Percentiles rank a stretch among this genome's conserved stretches.
Evolutionary conservation across 2,888 invertebrate genomes (phyloP).

Genomic region (Leucoma salicis): DNA sequence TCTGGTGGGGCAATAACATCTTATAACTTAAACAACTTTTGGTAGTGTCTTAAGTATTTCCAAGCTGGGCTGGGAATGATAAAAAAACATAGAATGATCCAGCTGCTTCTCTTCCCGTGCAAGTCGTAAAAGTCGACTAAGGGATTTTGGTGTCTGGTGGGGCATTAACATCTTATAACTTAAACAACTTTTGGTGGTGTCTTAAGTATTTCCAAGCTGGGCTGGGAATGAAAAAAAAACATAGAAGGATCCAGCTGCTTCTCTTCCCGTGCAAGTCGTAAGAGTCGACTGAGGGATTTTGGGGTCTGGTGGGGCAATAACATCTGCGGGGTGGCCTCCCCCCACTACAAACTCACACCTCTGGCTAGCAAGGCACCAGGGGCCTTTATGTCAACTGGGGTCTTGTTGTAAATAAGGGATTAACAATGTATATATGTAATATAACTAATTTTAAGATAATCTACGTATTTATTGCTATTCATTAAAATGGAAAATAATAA

Average conservation of each 20-base stretch:
- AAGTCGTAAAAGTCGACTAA: constrained; percentile 36
- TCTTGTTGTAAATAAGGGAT: no score
- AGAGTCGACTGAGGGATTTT: constrained; percentile 32
- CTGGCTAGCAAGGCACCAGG: constrained; percentile 8
- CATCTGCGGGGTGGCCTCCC: constrained; percentile 8
- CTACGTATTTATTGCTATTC: no score
- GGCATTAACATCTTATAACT: constrained; percentile 8
- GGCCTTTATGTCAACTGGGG: background rate
- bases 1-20: constrained; percentile 10
- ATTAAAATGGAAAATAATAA: no score
- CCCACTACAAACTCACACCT: constrained; percentile 2
- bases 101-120: constrained; percentile 34
- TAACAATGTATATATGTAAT: no score
- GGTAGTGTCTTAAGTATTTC: no score
- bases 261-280: constrained; percentile 36
- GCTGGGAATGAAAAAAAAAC: constrained; percentile 34
- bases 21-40: no score
- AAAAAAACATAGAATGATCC: constrained; percentile 31
- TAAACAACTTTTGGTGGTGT: no score
- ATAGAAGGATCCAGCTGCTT: constrained; percentile 30
- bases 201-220: constrained; percentile 35
- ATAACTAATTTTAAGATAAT: no score
- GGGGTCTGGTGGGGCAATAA: constrained; percentile 10
- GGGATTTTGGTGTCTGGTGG: constrained; percentile 18
- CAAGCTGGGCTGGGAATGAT: constrained; percentile 33